phyloP scores from a whole-genome alignment of 2,113 vertebrate species.

The Clinocottus analis region DNA sequence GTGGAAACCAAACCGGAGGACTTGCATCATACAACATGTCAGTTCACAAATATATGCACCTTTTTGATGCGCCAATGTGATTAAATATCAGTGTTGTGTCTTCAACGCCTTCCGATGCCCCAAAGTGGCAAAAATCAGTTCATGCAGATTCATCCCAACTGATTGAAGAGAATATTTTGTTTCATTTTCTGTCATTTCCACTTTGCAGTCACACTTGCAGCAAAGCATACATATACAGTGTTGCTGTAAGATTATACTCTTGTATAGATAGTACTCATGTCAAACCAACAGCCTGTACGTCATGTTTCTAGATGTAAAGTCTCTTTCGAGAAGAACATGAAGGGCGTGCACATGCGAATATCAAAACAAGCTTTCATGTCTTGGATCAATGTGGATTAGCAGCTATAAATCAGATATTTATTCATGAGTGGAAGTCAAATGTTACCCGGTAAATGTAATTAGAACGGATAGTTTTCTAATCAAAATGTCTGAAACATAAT shows the following conservation, averaged over 20 bases:
- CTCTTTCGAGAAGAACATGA: neutral
- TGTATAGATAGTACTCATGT: neutral
- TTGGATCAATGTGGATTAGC: constrained; percentile 6
- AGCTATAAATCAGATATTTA: neutral
- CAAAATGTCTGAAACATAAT: neutral
- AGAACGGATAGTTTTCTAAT: neutral
- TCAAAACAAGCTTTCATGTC: neutral
- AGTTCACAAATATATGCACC: neutral
- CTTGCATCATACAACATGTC: too few species aligned
- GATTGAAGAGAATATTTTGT: neutral
- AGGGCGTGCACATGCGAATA: neutral
- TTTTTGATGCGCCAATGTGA: neutral
- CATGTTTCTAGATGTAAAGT: neutral
- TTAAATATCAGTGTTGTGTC: neutral
- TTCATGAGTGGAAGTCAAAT: constrained; percentile 16
- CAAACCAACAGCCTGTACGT: neutral
- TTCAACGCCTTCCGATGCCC: too few species aligned
- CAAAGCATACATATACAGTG: neutral
- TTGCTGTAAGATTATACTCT: neutral
- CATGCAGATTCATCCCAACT: neutral
- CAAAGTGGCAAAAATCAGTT: neutral
- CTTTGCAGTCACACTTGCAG: neutral
- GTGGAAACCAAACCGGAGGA: neutral
- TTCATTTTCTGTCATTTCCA: neutral
- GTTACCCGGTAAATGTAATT: neutral